Conservation (phyloP, 2,888 invertebrate genomes). For the Chloroclystis v-ata region DNA sequence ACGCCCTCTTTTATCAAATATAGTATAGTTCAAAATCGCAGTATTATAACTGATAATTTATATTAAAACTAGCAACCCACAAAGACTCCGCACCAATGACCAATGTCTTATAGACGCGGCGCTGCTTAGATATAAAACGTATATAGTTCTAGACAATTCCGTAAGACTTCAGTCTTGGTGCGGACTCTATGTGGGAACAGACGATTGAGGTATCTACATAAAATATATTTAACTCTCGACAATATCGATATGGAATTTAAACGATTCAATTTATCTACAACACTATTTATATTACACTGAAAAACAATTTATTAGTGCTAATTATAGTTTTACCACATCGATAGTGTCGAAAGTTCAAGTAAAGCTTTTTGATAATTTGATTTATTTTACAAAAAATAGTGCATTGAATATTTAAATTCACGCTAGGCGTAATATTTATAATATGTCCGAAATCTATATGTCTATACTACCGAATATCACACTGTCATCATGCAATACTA, state of each 20-base stretch:
- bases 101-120: too few relatives aligned
- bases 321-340: background rate
- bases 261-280: too few relatives aligned
- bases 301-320: too few relatives aligned
- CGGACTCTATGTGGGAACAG: conserved; percentile 58
- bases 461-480: conserved; percentile 61
- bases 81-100: too few relatives aligned
- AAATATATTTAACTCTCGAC: too few relatives aligned
- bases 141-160: too few relatives aligned
- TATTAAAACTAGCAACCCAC: conserved; percentile 53
- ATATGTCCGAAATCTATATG: conserved; percentile 56
- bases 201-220: conserved; percentile 67
- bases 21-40: background rate
- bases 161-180: too few relatives aligned
- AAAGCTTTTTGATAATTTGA: too few relatives aligned
- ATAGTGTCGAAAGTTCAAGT: background rate
- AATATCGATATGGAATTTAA: too few relatives aligned
- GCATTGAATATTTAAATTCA: conserved; percentile 39
- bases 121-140: too few relatives aligned
- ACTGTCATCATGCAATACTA: conserved; percentile 36
- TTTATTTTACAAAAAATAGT: conserved; percentile 48
- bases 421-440: conserved; percentile 56
- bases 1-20: background rate
- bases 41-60: too few relatives aligned
- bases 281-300: too few relatives aligned